Percentiles rank a stretch among this genome's conserved stretches.
Evolutionary conservation across 2,888 invertebrate genomes (phyloP).

Genomic region (Drosophila kambysellisi): DNA sequence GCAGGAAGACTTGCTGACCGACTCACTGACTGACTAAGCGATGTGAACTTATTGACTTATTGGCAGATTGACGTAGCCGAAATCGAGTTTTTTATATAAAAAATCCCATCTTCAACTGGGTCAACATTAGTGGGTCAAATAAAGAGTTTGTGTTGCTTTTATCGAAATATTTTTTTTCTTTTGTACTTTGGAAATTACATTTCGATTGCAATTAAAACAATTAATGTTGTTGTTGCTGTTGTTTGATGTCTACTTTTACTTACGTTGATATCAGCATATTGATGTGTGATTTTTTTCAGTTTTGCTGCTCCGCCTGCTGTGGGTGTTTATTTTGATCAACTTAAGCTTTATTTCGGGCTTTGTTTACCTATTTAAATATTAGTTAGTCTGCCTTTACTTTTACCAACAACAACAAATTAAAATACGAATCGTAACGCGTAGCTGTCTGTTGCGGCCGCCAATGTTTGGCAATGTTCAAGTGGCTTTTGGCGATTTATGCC

Average conservation of each 20-base stretch:
- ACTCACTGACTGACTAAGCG: slow-evolving; percentile 15
- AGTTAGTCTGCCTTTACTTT: slow-evolving; percentile 68
- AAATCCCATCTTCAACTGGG: slow-evolving; percentile 58
- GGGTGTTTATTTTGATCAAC: slow-evolving; percentile 52
- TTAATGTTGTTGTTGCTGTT: slow-evolving; percentile 41
- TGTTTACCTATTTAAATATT: slow-evolving; percentile 62
- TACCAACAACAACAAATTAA: slow-evolving; percentile 21
- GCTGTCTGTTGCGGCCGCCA: slow-evolving; percentile 46
- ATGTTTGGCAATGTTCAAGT: slow-evolving; percentile 68
- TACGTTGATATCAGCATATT: slow-evolving; percentile 82
- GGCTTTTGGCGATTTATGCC: slow-evolving; percentile 64
- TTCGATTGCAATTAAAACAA: slow-evolving; percentile 61
- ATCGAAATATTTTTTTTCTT: slow-evolving; percentile 35
- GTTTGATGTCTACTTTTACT: slow-evolving; percentile 61
- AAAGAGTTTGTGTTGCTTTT: slow-evolving; percentile 36
- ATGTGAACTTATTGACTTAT: slow-evolving; percentile 12
- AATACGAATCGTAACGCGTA: slow-evolving; percentile 48
- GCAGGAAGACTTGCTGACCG: slow-evolving; percentile 43
- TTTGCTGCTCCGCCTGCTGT: slow-evolving; percentile 39
- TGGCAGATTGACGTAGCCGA: slow-evolving; percentile 22
- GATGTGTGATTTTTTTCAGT: slow-evolving; percentile 22
- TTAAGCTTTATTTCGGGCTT: slow-evolving; percentile 53
- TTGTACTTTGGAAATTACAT: slow-evolving; percentile 33
- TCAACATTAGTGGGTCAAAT: slow-evolving; percentile 73
- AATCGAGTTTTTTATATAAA: slow-evolving; percentile 33